Evolutionary conservation across 2,113 vertebrate genomes (phyloP).

Genomic region (Grammomys surdaster): DNA sequence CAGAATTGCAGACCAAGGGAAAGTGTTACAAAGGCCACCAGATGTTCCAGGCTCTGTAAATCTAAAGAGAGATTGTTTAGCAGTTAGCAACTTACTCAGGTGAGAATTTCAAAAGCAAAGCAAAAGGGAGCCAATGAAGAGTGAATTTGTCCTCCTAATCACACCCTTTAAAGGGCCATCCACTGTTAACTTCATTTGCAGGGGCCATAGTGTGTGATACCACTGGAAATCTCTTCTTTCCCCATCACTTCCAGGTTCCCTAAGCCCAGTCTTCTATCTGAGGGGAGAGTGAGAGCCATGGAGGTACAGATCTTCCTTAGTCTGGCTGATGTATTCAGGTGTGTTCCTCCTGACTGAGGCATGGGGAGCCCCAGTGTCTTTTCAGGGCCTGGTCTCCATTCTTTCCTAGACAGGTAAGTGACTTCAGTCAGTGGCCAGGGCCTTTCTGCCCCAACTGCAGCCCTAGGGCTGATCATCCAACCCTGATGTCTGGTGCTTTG

Average conservation of each 20-base stretch:
- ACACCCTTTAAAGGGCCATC: background rate
- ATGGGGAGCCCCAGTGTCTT: background rate
- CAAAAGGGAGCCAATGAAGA: background rate
- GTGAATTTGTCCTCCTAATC: background rate
- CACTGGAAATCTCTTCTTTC: background rate
- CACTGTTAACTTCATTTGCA: background rate
- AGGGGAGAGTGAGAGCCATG: background rate
- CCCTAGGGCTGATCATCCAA: background rate
- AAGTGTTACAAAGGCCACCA: background rate
- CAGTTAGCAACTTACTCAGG: background rate
- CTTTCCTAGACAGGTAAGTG: background rate
- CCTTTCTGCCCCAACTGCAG: too few species aligned
- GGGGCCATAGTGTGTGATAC: background rate
- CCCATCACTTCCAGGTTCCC: background rate
- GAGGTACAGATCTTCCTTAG: background rate
- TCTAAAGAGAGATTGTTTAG: background rate
- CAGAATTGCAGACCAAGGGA: background rate
- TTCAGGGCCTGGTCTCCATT: background rate
- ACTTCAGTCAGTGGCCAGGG: background rate
- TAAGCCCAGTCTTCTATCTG: background rate
- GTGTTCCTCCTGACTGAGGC: background rate
- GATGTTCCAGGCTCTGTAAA: background rate
- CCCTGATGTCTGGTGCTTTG: background rate
- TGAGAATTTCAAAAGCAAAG: background rate
- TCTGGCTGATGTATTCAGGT: background rate